These are phyloP conservation scores for Gavialis gangeticus DNA, from an alignment of 2,113 vertebrate genomes.

Conservation along the genomic window DNA sequence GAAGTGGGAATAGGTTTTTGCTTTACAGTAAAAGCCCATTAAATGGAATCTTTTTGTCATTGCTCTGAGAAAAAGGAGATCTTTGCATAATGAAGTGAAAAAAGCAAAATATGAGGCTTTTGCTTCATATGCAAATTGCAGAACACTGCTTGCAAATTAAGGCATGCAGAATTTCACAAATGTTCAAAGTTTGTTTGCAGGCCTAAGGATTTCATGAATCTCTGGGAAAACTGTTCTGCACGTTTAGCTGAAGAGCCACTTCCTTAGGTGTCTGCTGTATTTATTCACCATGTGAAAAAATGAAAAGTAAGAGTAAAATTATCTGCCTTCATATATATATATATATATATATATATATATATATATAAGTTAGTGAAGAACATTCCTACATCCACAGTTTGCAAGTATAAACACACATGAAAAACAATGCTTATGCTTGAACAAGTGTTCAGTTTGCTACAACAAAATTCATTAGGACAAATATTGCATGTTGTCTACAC, in stretches of 20 bases:
- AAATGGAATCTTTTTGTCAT: accelerated
- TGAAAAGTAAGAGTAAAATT: not conserved
- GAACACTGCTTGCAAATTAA: not conserved
- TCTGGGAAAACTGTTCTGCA: no score
- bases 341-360: no score
- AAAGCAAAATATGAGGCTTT: accelerated
- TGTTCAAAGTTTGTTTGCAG: not conserved
- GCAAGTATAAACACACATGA: no score
- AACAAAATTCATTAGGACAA: no score
- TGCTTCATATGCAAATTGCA: not conserved
- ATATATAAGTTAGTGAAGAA: no score
- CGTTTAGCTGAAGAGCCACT: no score
- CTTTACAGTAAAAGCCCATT: not conserved
- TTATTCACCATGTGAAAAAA: not conserved
- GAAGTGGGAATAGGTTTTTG: not conserved
- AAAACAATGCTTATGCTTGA: no score
- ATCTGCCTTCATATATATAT: no score
- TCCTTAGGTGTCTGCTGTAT: not conserved
- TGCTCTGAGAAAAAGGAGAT: not conserved
- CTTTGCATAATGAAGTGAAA: not conserved
- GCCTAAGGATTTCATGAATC: no score
- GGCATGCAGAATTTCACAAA: not conserved
- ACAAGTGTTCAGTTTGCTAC: no score
- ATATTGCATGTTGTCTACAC: no score
- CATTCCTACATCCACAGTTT: no score